phyloP scores from a whole-genome alignment of 1,140 invertebrate species.

The Atta texana region DNA sequence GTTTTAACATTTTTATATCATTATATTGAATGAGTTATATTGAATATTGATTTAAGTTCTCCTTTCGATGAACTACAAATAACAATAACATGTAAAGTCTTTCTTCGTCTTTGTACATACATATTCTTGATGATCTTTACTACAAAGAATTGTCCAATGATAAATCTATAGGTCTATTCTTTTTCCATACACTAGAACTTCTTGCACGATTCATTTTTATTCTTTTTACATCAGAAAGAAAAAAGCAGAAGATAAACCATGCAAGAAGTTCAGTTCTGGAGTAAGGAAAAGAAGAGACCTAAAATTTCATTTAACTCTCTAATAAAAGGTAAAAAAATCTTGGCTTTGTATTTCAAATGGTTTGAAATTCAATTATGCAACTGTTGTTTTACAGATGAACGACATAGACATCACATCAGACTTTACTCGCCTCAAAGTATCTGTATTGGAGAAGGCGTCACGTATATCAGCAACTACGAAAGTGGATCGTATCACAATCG shows the following conservation, averaged over 20 bases:
- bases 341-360: background rate
- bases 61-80: background rate
- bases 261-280: no score
- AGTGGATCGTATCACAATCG: slow-evolving; percentile 80
- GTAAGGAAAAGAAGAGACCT: no score
- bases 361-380: background rate
- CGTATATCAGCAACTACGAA: slow-evolving; percentile 72
- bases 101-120: background rate
- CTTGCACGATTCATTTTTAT: no score
- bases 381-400: slow-evolving; percentile 27
- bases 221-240: no score
- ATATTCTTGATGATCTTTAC: background rate
- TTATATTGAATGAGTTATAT: background rate
- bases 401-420: slow-evolving; percentile 77
- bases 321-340: background rate
- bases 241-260: no score
- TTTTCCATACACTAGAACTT: no score
- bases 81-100: background rate
- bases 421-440: slow-evolving; percentile 83
- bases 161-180: background rate
- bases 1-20: background rate
- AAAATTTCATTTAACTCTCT: background rate
- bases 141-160: background rate
- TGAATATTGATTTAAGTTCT: background rate
- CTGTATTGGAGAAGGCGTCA: slow-evolving; percentile 82